phyloP scores from a whole-genome alignment of 2,113 vertebrate genomes.

The Onychostoma macrolepis region DNA sequence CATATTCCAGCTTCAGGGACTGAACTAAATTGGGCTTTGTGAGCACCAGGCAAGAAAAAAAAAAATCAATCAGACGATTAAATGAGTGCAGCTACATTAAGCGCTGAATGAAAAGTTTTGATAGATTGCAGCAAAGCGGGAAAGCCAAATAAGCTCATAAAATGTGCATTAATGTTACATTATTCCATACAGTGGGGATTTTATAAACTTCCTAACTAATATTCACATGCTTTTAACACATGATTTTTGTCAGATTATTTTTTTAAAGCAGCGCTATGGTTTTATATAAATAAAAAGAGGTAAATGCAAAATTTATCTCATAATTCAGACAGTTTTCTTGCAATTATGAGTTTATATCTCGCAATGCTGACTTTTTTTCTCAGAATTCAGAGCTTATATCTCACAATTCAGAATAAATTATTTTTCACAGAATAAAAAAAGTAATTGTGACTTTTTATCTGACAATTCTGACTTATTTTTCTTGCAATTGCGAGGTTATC shows the following conservation, averaged over 20 bases:
- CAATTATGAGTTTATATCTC: too few relatives aligned
- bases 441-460: too few relatives aligned
- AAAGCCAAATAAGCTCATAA: conserved; percentile 56
- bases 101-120: conserved; percentile 62
- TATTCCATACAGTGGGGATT: conserved; percentile 51
- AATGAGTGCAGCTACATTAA: conserved; percentile 63
- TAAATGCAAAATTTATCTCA: background rate
- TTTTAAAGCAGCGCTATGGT: background rate
- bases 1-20: conserved; percentile 62
- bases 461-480: too few relatives aligned
- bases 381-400: too few relatives aligned
- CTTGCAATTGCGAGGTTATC: too few relatives aligned
- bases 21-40: conserved; percentile 59
- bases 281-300: background rate
- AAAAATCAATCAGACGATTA: conserved; percentile 65
- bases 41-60: conserved; percentile 40
- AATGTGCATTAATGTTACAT: conserved; percentile 54
- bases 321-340: background rate
- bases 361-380: too few relatives aligned
- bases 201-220: conserved; percentile 43
- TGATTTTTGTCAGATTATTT: background rate
- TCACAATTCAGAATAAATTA: too few relatives aligned
- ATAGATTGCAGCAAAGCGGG: conserved; percentile 53
- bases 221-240: conserved; percentile 5
- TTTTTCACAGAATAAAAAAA: background rate